These are phyloP conservation scores for Hypomecis atomaria DNA, from an alignment of 2,888 invertebrate genomes.

Conservation along the genomic window DNA sequence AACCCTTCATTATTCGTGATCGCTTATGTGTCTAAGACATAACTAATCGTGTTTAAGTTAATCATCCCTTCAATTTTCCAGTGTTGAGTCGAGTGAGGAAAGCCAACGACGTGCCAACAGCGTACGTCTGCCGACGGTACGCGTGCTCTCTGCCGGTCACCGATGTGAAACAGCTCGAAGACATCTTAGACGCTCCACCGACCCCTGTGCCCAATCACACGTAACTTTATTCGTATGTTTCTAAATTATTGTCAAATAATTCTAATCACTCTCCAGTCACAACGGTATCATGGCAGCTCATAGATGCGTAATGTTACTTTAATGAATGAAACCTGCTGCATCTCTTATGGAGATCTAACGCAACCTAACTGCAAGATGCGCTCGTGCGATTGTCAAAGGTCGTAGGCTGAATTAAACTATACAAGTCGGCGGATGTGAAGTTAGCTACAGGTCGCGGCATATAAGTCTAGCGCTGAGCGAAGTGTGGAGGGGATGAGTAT, in stretches of 20 bases:
- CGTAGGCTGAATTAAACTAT: no score
- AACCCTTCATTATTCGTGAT: not conserved
- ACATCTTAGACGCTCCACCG: conserved; percentile 79
- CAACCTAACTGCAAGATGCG: no score
- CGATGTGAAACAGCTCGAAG: conserved; percentile 86
- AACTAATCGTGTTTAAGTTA: not conserved
- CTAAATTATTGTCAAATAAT: not conserved
- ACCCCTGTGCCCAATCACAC: conserved; percentile 38
- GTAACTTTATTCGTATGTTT: conserved; percentile 36
- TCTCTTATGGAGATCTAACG: no score
- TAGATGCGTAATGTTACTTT: not conserved
- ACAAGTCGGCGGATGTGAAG: no score
- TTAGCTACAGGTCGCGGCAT: no score
- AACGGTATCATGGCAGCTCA: conserved; percentile 1
- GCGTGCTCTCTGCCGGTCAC: conserved; percentile 91
- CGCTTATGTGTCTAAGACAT: not conserved
- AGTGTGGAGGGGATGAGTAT: no score
- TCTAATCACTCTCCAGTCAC: not conserved
- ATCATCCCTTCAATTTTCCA: conserved; percentile 40
- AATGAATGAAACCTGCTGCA: no score
- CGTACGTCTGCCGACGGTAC: conserved; percentile 91
- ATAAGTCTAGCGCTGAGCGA: no score
- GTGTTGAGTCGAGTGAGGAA: conserved; percentile 82
- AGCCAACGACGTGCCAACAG: conserved; percentile 87
- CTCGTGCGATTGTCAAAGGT: no score